A percentile compares a stretch with the other conserved stretches of the same genome.
Conservation (phyloP, 2,888 invertebrate species). For the Pseudococcus longispinus region DNA sequence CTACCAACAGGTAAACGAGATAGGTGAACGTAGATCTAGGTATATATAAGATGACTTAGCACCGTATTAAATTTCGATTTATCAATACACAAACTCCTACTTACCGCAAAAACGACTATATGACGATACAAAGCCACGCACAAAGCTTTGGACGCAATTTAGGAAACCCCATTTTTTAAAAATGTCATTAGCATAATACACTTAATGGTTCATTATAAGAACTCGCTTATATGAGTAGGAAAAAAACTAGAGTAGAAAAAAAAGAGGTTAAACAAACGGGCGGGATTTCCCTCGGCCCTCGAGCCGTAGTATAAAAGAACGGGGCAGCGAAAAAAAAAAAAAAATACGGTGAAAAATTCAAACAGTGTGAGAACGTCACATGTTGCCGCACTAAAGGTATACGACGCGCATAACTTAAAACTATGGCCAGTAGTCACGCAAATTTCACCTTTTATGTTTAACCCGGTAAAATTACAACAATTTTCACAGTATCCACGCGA, state of each 20-base stretch:
- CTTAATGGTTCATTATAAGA: slow-evolving; percentile 28
- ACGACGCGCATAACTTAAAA: slow-evolving; percentile 41
- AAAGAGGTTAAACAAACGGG: slow-evolving; percentile 25
- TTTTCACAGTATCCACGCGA: slow-evolving; percentile 46
- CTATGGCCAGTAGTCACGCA: slow-evolving; percentile 53
- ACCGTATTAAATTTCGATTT: neutral
- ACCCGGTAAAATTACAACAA: slow-evolving; percentile 30
- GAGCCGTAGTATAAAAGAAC: slow-evolving; percentile 16
- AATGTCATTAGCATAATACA: slow-evolving; percentile 29
- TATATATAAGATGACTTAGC: neutral
- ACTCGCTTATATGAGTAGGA: neutral
- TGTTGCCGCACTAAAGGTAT: slow-evolving; percentile 47
- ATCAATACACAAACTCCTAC: neutral
- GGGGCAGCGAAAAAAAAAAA: neutral
- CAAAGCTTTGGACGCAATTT: neutral
- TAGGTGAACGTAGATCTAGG: neutral
- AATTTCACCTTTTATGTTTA: slow-evolving; percentile 43
- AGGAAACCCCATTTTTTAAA: slow-evolving; percentile 4
- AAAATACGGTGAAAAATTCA: slow-evolving; percentile 30
- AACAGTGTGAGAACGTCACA: slow-evolving; percentile 43
- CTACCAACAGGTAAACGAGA: neutral
- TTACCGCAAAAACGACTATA: neutral
- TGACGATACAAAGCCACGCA: neutral
- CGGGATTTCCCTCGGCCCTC: slow-evolving; percentile 10
- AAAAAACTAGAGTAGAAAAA: neutral